Conservation (phyloP, 1,140 invertebrate species). For the Drosophila athabasca region DNA sequence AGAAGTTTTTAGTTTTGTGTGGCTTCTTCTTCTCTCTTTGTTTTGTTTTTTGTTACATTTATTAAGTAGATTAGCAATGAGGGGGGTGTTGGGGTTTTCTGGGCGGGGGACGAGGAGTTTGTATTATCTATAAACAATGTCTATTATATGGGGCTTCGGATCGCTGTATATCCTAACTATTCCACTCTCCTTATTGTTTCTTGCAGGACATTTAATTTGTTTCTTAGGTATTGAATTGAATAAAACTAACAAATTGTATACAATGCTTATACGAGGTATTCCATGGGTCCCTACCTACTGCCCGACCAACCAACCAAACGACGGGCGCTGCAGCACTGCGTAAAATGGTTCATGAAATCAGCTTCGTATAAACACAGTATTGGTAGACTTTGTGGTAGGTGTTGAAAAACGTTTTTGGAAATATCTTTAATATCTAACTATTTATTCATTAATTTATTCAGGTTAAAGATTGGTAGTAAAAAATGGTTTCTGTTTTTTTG, state of each 20-base stretch:
- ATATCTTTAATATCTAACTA: slow-evolving; percentile 38
- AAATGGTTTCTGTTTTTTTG: slow-evolving; percentile 26
- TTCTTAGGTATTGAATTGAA: slow-evolving; percentile 3
- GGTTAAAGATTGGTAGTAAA: slow-evolving; percentile 45
- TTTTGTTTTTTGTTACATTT: slow-evolving; percentile 56
- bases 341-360: too few species aligned
- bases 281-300: too few species aligned
- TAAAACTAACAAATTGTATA: too few species aligned
- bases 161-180: slow-evolving; percentile 35
- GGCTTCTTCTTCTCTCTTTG: slow-evolving; percentile 1
- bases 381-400: slow-evolving; percentile 22
- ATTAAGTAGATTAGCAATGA: slow-evolving; percentile 63
- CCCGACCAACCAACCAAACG: too few species aligned
- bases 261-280: too few species aligned
- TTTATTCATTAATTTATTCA: slow-evolving; percentile 36
- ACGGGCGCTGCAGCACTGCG: too few species aligned
- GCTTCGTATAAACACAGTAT: neutral
- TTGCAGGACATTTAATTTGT: slow-evolving; percentile 44
- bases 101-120: neutral
- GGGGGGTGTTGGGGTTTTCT: slow-evolving; percentile 24
- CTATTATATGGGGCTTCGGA: slow-evolving; percentile 45
- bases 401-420: slow-evolving; percentile 29
- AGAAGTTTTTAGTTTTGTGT: slow-evolving; percentile 50
- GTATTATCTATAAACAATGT: slow-evolving; percentile 54
- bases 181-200: slow-evolving; percentile 42